Percentiles rank a stretch among this genome's conserved stretches.
These are phyloP conservation scores for Hypanus sabinus DNA, from an alignment of 2,113 vertebrate species.

Conservation along the genomic window DNA sequence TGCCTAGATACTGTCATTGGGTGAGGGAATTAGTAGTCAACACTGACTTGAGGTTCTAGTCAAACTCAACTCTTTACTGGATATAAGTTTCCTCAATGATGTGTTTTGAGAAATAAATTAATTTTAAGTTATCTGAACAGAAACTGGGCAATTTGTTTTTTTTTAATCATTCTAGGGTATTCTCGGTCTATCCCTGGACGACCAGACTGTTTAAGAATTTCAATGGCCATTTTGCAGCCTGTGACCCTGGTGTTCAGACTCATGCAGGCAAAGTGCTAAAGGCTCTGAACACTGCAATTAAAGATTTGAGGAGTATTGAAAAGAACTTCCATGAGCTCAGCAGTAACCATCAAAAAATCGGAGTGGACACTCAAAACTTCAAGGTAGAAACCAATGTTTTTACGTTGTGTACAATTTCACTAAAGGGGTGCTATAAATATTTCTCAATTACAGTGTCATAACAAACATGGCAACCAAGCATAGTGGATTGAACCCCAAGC, in stretches of 20 bases:
- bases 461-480: neutral
- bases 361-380: neutral
- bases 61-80: neutral
- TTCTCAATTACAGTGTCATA: neutral
- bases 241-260: rapidly evolving
- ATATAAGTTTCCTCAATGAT: neutral
- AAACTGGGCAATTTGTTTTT: neutral
- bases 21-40: neutral
- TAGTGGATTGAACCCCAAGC: neutral
- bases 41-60: neutral
- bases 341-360: neutral
- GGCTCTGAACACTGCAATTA: neutral
- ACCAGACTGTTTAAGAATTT: neutral
- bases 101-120: neutral
- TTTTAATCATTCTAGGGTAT: neutral
- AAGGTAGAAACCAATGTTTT: neutral
- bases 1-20: neutral
- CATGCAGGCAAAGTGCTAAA: neutral
- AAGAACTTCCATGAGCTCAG: rapidly evolving
- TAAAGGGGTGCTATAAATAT: neutral
- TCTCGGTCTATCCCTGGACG: neutral
- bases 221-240: neutral
- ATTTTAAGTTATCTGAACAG: neutral
- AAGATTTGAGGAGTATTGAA: rapidly evolving
- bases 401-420: neutral